Percentiles rank a stretch among this genome's conserved stretches.
These are phyloP conservation scores for Hemitrygon akajei DNA, from an alignment of 2,797 vertebrate genomes.

Conservation along the genomic window DNA sequence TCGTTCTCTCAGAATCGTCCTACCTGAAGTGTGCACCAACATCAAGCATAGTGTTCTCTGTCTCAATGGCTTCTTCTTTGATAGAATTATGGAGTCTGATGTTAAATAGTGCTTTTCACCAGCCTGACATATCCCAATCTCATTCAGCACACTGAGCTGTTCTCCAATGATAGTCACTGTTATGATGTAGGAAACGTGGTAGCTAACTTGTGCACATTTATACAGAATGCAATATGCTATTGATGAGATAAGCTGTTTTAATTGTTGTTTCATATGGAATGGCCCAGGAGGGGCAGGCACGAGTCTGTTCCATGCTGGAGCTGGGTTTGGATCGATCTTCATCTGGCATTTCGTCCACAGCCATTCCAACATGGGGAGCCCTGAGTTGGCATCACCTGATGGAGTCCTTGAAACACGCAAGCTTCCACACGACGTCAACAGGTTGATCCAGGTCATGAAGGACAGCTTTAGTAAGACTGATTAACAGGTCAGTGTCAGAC, in stretches of 20 bases:
- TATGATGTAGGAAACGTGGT: neutral
- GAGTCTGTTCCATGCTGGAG: too few relatives aligned
- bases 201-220: neutral
- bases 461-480: neutral
- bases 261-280: too few relatives aligned
- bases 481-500: neutral
- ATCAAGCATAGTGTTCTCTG: neutral
- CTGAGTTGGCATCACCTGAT: too few relatives aligned
- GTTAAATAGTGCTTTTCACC: neutral
- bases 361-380: too few relatives aligned
- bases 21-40: neutral
- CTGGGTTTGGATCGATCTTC: too few relatives aligned
- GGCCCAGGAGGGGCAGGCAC: too few relatives aligned
- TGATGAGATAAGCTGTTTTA: neutral
- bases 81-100: neutral
- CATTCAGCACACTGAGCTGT: neutral
- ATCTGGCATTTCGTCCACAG: too few relatives aligned
- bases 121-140: neutral
- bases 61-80: neutral
- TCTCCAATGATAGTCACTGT: neutral
- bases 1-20: neutral
- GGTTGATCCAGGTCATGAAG: too few relatives aligned
- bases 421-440: too few relatives aligned
- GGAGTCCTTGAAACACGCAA: too few relatives aligned
- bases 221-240: neutral